These are phyloP conservation scores for Aquatica leii DNA, from an alignment of 2,888 invertebrate genomes.

Conservation along the genomic window DNA sequence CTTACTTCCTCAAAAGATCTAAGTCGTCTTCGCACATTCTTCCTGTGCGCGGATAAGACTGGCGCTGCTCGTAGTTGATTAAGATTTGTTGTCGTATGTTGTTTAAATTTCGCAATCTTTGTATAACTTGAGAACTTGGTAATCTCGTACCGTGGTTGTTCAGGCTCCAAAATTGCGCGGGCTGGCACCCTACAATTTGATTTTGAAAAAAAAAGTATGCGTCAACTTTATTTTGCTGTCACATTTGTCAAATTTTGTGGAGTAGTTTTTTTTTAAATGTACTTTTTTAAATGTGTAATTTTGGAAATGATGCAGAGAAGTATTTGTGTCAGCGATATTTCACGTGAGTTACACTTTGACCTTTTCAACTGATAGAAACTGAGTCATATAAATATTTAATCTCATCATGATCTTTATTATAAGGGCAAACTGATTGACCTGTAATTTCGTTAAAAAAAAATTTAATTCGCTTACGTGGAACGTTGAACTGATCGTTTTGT, in stretches of 20 bases:
- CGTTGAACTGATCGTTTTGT: conserved; percentile 65
- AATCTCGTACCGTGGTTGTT: conserved; percentile 75
- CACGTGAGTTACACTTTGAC: conserved; percentile 17
- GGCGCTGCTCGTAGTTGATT: conserved; percentile 67
- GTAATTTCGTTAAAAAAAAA: not conserved
- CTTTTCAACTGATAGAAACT: conserved; percentile 17
- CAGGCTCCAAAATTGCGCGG: conserved; percentile 77
- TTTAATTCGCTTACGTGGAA: conserved; percentile 73
- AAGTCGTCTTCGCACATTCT: conserved; percentile 75
- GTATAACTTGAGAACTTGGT: conserved; percentile 67
- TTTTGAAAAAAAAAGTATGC: not conserved
- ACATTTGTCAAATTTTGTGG: no score
- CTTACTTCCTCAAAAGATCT: conserved; percentile 65
- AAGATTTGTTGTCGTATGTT: conserved; percentile 70
- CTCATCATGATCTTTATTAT: conserved; percentile 14
- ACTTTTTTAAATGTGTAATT: no score
- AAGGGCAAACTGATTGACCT: not conserved
- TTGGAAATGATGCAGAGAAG: no score
- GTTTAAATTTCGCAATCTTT: conserved; percentile 64
- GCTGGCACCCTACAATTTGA: conserved; percentile 68
- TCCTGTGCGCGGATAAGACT: conserved; percentile 56
- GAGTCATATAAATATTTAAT: conserved; percentile 17
- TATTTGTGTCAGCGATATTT: not conserved
- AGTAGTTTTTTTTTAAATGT: no score
- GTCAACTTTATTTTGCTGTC: no score